Conservation (phyloP, 2,888 invertebrate species). For the Allacma fusca region DNA sequence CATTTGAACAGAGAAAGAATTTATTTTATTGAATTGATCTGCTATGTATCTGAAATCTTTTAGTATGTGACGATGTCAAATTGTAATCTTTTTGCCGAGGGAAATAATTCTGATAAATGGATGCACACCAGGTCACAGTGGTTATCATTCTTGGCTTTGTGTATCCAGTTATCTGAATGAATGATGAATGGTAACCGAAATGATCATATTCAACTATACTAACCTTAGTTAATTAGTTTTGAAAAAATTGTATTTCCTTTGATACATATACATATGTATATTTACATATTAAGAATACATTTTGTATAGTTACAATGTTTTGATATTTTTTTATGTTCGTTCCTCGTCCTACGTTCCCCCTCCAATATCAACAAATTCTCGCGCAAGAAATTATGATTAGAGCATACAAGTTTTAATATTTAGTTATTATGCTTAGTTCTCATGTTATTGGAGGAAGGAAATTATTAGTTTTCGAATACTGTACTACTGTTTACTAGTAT, state of each 20-base stretch:
- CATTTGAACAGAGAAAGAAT: background rate
- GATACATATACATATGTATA: conserved; percentile 11
- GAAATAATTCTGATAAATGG: conserved; percentile 23
- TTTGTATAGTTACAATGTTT: conserved; percentile 27
- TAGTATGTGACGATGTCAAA: background rate
- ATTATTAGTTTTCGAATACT: conserved; percentile 1
- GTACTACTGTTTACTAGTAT: background rate
- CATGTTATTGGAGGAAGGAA: background rate
- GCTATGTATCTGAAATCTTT: conserved; percentile 28
- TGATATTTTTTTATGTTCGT: conserved; percentile 43
- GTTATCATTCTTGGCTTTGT: conserved; percentile 25
- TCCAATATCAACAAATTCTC: background rate
- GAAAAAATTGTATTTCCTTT: conserved; percentile 25
- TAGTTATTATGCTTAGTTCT: background rate
- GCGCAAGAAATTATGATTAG: background rate
- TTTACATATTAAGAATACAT: conserved; percentile 18
- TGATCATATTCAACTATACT: conserved; percentile 21
- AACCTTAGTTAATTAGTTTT: conserved; percentile 17
- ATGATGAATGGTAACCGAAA: conserved; percentile 15
- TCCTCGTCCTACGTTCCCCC: conserved; percentile 13
- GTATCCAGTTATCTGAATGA: background rate
- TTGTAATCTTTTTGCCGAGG: background rate
- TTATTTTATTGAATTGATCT: conserved; percentile 29
- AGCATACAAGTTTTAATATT: background rate
- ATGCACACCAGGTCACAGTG: background rate